Percentiles rank a stretch among this genome's conserved stretches.
Conservation (phyloP, 1,140 invertebrate species). For the Helicoverpa armigera region DNA sequence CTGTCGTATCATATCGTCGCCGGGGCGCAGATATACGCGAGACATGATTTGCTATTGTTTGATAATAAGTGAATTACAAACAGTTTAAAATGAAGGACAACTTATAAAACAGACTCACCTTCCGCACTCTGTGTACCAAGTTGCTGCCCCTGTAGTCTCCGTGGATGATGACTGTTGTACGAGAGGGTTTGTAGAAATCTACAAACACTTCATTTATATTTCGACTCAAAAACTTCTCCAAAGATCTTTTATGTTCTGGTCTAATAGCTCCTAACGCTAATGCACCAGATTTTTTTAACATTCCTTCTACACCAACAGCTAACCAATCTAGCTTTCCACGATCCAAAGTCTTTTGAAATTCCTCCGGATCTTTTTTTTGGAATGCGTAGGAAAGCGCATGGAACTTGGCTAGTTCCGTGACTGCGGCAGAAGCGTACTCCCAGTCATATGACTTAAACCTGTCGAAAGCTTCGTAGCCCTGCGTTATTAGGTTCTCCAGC, state of each 20-base stretch:
- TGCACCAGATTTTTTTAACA: not conserved
- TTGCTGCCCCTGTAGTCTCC: slow-evolving; percentile 21
- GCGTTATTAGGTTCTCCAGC: slow-evolving; percentile 54
- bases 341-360: slow-evolving; percentile 45
- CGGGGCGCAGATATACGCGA: too few relatives aligned
- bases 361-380: slow-evolving; percentile 32
- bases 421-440: slow-evolving; percentile 54
- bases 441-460: slow-evolving; percentile 58
- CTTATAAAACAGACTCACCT: not conserved
- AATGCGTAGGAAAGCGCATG: slow-evolving; percentile 58
- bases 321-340: slow-evolving; percentile 35
- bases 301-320: not conserved
- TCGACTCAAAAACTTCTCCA: not conserved
- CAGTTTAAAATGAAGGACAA: too few relatives aligned
- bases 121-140: slow-evolving; percentile 22
- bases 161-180: slow-evolving; percentile 14
- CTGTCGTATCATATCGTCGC: too few relatives aligned
- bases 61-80: too few relatives aligned
- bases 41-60: too few relatives aligned
- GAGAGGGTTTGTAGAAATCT: not conserved
- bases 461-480: slow-evolving; percentile 51
- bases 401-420: slow-evolving; percentile 53
- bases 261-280: not conserved
- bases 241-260: not conserved
- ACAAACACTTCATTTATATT: not conserved